phyloP scores from a whole-genome alignment of 1,140 invertebrate genomes.

The Idris sp. region DNA sequence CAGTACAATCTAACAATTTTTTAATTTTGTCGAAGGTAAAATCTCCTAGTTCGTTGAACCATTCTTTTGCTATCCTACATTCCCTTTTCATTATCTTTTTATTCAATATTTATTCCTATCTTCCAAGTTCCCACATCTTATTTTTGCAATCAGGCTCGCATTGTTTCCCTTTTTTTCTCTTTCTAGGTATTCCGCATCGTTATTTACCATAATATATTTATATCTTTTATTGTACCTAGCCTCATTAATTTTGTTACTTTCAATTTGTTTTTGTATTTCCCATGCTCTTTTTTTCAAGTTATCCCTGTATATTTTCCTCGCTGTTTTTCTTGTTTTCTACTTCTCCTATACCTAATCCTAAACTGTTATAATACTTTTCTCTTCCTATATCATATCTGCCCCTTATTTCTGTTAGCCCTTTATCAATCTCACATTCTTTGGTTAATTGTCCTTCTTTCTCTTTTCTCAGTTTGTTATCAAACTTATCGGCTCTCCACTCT shows the following conservation, averaged over 20 bases:
- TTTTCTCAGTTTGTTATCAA: background rate
- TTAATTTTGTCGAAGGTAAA: no score
- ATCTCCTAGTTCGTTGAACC: no score
- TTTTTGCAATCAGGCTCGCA: constrained; percentile 3
- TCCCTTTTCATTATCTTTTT: background rate
- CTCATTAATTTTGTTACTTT: constrained; percentile 2
- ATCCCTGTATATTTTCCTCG: constrained; percentile 1
- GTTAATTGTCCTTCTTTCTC: background rate
- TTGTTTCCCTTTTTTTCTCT: background rate
- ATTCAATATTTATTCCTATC: constrained; percentile 9
- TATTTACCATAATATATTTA: background rate
- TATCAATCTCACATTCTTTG: background rate
- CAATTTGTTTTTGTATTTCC: constrained; percentile 1
- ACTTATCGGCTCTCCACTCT: constrained; percentile 14
- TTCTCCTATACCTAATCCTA: background rate
- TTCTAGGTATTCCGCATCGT: constrained; percentile 1
- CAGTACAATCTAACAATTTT: no score
- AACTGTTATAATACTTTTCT: background rate
- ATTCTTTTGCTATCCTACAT: no score
- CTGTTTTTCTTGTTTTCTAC: constrained; percentile 3
- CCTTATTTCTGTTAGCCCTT: constrained; percentile 12
- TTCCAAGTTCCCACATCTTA: constrained; percentile 11
- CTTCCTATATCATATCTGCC: constrained; percentile 12
- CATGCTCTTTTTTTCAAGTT: constrained; percentile 1
- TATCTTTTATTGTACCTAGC: constrained; percentile 13